phyloP scores from a whole-genome alignment of 2,113 vertebrate species.

The Spilogale gracilis region DNA sequence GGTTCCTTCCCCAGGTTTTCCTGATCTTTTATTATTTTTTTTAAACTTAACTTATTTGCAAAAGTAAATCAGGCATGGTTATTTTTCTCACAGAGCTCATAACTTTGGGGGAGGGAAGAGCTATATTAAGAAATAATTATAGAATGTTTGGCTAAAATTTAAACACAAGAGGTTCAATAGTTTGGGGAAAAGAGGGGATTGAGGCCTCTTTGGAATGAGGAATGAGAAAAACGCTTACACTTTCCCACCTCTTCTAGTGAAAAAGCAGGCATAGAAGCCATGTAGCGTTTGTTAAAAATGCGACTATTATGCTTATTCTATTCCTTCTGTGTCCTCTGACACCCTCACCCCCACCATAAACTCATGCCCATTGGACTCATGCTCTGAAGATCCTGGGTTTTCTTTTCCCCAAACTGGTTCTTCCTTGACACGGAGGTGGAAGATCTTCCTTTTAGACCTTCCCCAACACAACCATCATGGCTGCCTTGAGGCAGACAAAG shows the following conservation, averaged over 20 bases:
- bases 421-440: neutral
- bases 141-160: neutral
- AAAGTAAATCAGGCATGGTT: neutral
- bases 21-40: neutral
- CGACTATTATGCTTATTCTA: neutral
- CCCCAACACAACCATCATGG: neutral
- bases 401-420: neutral
- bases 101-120: neutral
- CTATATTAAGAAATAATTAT: constrained; percentile 24
- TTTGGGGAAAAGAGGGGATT: neutral
- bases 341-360: neutral
- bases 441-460: neutral
- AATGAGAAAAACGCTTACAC: neutral
- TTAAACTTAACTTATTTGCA: neutral
- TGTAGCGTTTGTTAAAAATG: neutral
- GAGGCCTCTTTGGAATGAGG: neutral
- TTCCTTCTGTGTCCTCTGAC: neutral
- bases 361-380: neutral
- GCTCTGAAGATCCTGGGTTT: neutral
- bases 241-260: neutral
- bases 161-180: neutral
- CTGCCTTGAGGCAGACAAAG: neutral
- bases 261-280: neutral
- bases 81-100: neutral
- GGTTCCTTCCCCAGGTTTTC: neutral